These are phyloP conservation scores for Eubasilissa regina DNA, from an alignment of 1,140 invertebrate species.

Conservation along the genomic window DNA sequence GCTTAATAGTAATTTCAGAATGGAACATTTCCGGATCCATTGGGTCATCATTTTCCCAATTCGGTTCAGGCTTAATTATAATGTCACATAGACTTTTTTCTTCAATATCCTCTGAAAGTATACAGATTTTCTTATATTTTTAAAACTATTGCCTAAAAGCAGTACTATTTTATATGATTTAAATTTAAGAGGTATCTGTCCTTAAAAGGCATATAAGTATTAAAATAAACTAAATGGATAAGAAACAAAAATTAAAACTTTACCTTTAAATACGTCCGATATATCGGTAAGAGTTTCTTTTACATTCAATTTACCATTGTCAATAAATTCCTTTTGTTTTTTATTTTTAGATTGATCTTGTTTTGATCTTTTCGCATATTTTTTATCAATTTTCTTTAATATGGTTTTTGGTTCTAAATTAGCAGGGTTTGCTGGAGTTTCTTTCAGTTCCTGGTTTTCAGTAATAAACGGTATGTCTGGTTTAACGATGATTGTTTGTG, in stretches of 20 bases:
- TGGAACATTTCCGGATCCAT: slow-evolving; percentile 69
- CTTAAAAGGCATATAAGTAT: no score
- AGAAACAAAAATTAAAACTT: not conserved
- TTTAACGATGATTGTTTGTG: slow-evolving; percentile 69
- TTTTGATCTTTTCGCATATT: slow-evolving; percentile 69
- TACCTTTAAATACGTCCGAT: slow-evolving; percentile 26
- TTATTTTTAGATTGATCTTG: slow-evolving; percentile 62
- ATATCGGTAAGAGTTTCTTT: not conserved
- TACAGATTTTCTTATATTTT: not conserved
- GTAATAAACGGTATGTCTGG: slow-evolving; percentile 54
- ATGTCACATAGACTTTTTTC: slow-evolving; percentile 63
- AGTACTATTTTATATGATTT: no score
- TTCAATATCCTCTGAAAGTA: slow-evolving; percentile 50
- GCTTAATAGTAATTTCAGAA: slow-evolving; percentile 73
- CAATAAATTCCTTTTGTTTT: slow-evolving; percentile 56
- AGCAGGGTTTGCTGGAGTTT: slow-evolving; percentile 31
- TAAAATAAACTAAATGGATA: no score
- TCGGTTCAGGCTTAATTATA: slow-evolving; percentile 79
- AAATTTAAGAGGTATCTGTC: no score
- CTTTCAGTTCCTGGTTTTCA: slow-evolving; percentile 41
- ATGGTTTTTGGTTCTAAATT: slow-evolving; percentile 45
- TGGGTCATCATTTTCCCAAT: slow-evolving; percentile 75
- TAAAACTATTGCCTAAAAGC: no score
- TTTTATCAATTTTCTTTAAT: slow-evolving; percentile 63
- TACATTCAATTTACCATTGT: slow-evolving; percentile 60